Conservation (phyloP, 2,888 invertebrate species). For the Anthophora plumipes region DNA sequence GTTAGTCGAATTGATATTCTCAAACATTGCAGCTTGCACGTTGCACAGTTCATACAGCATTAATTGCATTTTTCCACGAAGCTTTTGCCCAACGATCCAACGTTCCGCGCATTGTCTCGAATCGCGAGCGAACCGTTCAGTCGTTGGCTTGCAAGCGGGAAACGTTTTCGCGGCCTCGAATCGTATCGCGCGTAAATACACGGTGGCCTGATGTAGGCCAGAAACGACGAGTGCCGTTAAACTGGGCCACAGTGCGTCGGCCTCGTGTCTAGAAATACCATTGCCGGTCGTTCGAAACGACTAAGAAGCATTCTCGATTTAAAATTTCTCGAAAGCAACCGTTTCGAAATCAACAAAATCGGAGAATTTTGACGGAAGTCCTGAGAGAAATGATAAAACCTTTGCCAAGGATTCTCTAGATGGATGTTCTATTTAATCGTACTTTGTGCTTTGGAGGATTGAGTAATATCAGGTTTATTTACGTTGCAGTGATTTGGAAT, state of each 20-base stretch:
- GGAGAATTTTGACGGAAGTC: neutral
- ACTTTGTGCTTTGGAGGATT: neutral
- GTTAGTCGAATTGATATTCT: no score
- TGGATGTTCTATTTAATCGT: neutral
- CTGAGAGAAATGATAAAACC: neutral
- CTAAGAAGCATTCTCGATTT: conserved; percentile 46
- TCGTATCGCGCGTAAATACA: conserved; percentile 64
- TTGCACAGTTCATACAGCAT: neutral
- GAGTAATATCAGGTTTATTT: neutral
- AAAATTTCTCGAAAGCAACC: conserved; percentile 37
- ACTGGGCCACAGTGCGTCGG: conserved; percentile 75
- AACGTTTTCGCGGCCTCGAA: conserved; percentile 52
- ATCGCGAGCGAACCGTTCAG: neutral
- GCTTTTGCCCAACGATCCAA: neutral
- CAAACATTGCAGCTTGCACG: neutral
- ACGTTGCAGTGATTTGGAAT: neutral
- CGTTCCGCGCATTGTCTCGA: conserved; percentile 13
- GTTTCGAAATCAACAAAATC: conserved; percentile 21
- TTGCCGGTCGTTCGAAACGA: conserved; percentile 52
- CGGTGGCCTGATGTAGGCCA: conserved; percentile 64
- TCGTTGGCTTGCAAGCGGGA: conserved; percentile 1
- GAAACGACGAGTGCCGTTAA: conserved; percentile 61
- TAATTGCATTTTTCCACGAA: neutral
- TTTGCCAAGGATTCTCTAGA: neutral
- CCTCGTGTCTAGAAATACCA: conserved; percentile 75